phyloP scores from a whole-genome alignment of 2,797 vertebrate genomes.

The Lutjanus argentimaculatus region DNA sequence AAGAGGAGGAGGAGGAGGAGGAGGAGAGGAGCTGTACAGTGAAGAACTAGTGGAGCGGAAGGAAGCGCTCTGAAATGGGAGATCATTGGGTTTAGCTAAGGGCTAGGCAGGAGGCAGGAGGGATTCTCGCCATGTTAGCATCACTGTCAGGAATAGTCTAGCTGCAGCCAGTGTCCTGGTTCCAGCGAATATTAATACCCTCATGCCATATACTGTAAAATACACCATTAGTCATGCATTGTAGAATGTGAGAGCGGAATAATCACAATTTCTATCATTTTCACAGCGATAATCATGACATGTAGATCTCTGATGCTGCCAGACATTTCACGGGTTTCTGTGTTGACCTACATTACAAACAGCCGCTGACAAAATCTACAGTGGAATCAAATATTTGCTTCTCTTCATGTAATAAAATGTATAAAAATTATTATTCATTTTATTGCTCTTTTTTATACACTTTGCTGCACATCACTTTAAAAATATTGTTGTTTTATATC shows the following conservation, averaged over 20 bases:
- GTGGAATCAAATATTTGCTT: slow-evolving; percentile 26
- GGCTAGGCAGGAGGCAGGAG: slow-evolving; percentile 82
- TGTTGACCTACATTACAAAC: slow-evolving; percentile 64
- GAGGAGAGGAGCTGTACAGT: slow-evolving; percentile 80
- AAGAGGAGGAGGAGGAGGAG: neutral
- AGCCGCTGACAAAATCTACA: slow-evolving; percentile 9
- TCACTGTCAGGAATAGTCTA: slow-evolving; percentile 81
- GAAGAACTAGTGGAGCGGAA: slow-evolving; percentile 83
- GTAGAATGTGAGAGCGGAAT: slow-evolving; percentile 50
- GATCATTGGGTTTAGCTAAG: slow-evolving; percentile 84
- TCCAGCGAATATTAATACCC: slow-evolving; percentile 57
- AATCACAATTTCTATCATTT: slow-evolving; percentile 55
- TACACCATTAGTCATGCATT: slow-evolving; percentile 56
- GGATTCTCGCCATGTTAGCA: slow-evolving; percentile 85
- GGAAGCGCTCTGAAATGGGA: slow-evolving; percentile 84
- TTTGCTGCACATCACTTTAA: slow-evolving; percentile 2
- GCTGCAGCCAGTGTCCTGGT: slow-evolving; percentile 72
- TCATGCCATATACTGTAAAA: slow-evolving; percentile 66
- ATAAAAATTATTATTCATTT: neutral
- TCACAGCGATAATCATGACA: slow-evolving; percentile 43
- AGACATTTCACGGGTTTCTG: slow-evolving; percentile 35
- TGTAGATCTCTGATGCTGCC: slow-evolving; percentile 44
- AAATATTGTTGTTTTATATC: slow-evolving; percentile 32
- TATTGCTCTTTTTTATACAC: neutral
- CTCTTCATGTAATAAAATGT: slow-evolving; percentile 28